Evolutionary conservation across 2,113 vertebrate genomes (phyloP).

Genomic region (Heterotilapia buettikoferi): DNA sequence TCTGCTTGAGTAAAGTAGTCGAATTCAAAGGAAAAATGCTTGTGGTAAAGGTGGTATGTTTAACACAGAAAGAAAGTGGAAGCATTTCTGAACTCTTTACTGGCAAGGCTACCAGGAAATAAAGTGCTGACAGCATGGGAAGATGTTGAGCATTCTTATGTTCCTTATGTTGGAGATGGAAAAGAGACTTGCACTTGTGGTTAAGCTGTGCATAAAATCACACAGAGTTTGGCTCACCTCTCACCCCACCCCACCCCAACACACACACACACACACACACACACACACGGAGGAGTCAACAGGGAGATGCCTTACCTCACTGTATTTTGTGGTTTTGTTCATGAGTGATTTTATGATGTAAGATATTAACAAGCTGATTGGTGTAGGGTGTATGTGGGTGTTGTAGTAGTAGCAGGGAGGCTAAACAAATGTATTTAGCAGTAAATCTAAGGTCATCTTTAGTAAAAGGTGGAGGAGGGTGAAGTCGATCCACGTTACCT

Average conservation of each 20-base stretch:
- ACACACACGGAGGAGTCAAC: background rate
- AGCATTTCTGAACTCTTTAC: background rate
- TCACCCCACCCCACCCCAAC: background rate
- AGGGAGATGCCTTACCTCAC: background rate
- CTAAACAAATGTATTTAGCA: background rate
- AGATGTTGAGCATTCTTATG: background rate
- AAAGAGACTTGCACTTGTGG: background rate
- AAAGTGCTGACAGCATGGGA: background rate
- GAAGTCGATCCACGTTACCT: background rate
- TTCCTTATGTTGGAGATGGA: background rate
- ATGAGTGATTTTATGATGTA: background rate
- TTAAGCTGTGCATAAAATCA: background rate
- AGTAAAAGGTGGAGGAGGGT: background rate
- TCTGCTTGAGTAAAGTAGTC: background rate
- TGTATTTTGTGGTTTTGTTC: background rate
- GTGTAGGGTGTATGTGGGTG: background rate
- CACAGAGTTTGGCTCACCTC: background rate
- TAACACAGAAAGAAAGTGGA: conserved; percentile 8
- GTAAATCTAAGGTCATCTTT: background rate
- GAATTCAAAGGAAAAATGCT: background rate
- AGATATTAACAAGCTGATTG: background rate
- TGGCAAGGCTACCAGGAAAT: background rate
- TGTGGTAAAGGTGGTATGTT: background rate
- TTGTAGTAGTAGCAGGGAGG: background rate
- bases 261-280: background rate